Conservation (phyloP, 2,113 vertebrate species). For the Pan paniscus region DNA sequence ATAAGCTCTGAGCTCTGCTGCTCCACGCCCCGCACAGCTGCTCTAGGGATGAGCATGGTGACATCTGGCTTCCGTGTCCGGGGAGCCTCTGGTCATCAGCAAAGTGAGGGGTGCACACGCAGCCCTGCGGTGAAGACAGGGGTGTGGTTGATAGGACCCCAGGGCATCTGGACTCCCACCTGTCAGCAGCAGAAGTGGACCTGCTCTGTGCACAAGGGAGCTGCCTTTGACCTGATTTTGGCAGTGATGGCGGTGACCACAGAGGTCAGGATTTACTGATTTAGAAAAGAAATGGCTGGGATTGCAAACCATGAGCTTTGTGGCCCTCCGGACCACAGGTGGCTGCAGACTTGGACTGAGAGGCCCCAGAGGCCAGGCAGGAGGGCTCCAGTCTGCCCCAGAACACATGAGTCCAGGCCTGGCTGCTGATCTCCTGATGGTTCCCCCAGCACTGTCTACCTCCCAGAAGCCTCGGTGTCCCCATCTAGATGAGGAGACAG, state of each 20-base stretch:
- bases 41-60: not conserved
- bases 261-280: no score
- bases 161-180: not conserved
- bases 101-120: not conserved
- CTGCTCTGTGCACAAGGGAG: no score
- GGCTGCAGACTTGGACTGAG: no score
- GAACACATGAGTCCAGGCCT: not conserved
- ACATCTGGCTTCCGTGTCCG: not conserved
- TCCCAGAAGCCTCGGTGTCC: not conserved
- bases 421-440: not conserved
- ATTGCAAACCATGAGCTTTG: no score
- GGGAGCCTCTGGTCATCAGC: not conserved
- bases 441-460: not conserved
- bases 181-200: not conserved
- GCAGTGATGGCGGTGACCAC: no score
- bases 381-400: no score
- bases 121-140: not conserved
- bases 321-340: no score
- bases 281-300: no score
- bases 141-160: not conserved
- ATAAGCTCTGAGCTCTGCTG: not conserved
- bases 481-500: not conserved
- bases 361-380: no score
- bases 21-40: fast-evolving
- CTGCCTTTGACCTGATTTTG: no score